These are phyloP conservation scores for Hyposmocoma kahamanoa DNA, from an alignment of 1,140 invertebrate species.

Conservation along the genomic window DNA sequence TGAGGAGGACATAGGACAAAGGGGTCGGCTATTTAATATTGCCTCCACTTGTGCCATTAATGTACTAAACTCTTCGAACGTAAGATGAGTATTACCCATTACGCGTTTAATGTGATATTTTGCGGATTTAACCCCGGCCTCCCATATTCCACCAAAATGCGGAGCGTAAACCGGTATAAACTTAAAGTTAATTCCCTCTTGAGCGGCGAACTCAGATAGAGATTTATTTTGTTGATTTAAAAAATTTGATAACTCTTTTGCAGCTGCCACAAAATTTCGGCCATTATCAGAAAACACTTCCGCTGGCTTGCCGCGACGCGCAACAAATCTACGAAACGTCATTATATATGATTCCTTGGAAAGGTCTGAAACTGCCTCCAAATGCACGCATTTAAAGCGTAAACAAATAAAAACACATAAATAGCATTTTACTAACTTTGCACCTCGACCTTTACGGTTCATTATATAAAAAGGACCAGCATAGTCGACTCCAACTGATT, in stretches of 20 bases:
- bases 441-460: background rate
- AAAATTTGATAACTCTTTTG: constrained; percentile 4
- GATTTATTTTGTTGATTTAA: background rate
- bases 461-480: background rate
- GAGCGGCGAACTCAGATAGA: constrained; percentile 1
- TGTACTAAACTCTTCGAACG: constrained; percentile 4
- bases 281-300: constrained; percentile 11
- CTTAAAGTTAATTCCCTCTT: constrained; percentile 3
- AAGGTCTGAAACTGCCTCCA: constrained; percentile 22
- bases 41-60: constrained; percentile 10
- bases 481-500: background rate
- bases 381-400: constrained; percentile 24
- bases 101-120: constrained; percentile 10
- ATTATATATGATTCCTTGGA: constrained; percentile 25
- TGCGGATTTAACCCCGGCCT: constrained; percentile 5
- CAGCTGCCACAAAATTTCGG: constrained; percentile 6
- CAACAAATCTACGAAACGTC: constrained; percentile 4
- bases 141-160: constrained; percentile 8
- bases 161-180: constrained; percentile 8
- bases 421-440: constrained; percentile 9
- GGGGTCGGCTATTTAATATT: constrained; percentile 4
- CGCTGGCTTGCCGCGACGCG: constrained; percentile 2
- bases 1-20: constrained; percentile 2
- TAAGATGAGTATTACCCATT: constrained; percentile 5
- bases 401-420: constrained; percentile 30